phyloP scores from a whole-genome alignment of 2,888 invertebrate genomes.

The Hyppa rectilinea region DNA sequence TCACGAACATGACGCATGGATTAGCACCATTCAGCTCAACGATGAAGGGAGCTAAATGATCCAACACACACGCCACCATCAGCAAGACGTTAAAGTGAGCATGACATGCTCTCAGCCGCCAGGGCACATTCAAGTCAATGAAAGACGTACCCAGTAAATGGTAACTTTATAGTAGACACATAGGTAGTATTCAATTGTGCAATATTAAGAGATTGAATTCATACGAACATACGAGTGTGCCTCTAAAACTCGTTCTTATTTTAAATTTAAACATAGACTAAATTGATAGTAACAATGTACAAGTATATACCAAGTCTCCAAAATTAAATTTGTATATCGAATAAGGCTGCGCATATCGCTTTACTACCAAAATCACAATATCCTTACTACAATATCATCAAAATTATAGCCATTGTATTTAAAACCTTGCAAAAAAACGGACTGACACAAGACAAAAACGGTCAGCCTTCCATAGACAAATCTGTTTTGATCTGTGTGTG shows the following conservation, averaged over 20 bases:
- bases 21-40: no score
- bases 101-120: no score
- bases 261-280: slow-evolving; percentile 15
- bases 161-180: no score
- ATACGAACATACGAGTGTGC: no score
- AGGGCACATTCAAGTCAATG: no score
- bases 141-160: no score
- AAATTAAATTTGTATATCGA: slow-evolving; percentile 40
- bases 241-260: neutral
- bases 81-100: no score
- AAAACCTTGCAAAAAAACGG: neutral
- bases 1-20: no score
- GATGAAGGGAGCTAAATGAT: no score
- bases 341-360: neutral
- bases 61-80: no score
- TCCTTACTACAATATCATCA: neutral
- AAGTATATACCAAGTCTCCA: slow-evolving; percentile 11
- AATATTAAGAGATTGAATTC: no score
- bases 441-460: neutral
- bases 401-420: neutral
- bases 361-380: neutral
- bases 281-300: slow-evolving; percentile 7
- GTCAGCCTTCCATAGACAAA: neutral
- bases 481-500: neutral
- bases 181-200: no score